Conservation (phyloP, 2,797 vertebrate species). For the Neosilurus mollespiculum region DNA sequence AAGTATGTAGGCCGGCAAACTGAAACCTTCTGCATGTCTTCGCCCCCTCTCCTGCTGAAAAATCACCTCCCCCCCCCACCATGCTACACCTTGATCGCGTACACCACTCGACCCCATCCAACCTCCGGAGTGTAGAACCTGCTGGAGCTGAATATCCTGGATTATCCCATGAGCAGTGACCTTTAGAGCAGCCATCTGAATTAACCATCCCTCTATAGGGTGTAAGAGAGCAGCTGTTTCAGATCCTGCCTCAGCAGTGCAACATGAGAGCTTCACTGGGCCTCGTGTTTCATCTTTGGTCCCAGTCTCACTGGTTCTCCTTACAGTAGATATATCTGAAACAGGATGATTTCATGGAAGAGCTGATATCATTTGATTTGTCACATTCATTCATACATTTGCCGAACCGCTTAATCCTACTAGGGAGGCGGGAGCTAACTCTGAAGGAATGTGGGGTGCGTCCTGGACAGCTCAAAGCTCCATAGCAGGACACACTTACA, state of each 20-base stretch:
- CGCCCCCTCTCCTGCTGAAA: slow-evolving; percentile 41
- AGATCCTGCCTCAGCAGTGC: slow-evolving; percentile 65
- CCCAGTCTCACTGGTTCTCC: not conserved
- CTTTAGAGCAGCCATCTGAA: not conserved
- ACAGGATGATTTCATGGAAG: not conserved
- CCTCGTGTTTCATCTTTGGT: slow-evolving; percentile 6
- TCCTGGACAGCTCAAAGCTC: too few relatives aligned
- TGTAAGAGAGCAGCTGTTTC: slow-evolving; percentile 31
- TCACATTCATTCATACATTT: not conserved
- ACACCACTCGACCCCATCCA: slow-evolving; percentile 11
- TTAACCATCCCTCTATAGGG: not conserved
- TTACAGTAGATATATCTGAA: not conserved
- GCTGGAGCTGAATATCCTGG: slow-evolving; percentile 55
- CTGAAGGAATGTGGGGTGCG: too few relatives aligned
- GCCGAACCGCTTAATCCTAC: too few relatives aligned
- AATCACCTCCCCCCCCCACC: not conserved
- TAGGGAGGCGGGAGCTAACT: too few relatives aligned
- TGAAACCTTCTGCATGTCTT: slow-evolving; percentile 60
- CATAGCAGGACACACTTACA: too few relatives aligned
- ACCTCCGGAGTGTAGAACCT: slow-evolving; percentile 51
- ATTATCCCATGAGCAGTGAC: slow-evolving; percentile 48
- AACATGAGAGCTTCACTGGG: slow-evolving; percentile 64
- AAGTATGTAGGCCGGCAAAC: slow-evolving; percentile 71
- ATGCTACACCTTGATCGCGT: not conserved
- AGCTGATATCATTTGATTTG: not conserved